Percentiles rank a stretch among this genome's conserved stretches.
Conservation (phyloP, 2,797 vertebrate species). For the Calcarius lapponicus region DNA sequence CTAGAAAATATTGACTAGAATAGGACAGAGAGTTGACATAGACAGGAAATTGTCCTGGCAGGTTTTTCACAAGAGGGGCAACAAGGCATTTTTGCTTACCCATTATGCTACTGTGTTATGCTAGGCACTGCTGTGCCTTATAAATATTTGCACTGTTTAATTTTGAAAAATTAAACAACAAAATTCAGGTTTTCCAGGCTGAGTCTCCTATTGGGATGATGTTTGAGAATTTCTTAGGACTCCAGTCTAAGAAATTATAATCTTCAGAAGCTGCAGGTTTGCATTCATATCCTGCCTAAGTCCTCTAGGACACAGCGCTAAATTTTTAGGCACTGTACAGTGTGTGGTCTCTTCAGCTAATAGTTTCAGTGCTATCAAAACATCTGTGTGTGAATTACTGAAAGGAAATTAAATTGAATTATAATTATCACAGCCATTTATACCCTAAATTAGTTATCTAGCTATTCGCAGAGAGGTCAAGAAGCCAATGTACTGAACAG, state of each 20-base stretch:
- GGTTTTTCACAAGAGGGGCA: neutral
- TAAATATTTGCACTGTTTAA: neutral
- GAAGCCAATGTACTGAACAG: conserved; percentile 24
- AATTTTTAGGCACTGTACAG: neutral
- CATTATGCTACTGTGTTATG: neutral
- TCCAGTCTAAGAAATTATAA: neutral
- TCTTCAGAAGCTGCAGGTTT: neutral
- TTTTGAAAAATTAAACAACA: neutral
- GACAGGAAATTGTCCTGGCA: neutral
- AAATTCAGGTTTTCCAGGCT: neutral
- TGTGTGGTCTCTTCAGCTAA: conserved; percentile 4
- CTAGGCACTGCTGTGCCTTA: neutral
- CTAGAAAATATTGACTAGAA: neutral
- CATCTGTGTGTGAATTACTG: conserved; percentile 19
- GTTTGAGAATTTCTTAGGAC: neutral
- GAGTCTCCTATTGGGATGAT: neutral
- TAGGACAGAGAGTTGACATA: neutral
- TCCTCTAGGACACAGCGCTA: neutral
- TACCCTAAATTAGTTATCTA: conserved; percentile 47
- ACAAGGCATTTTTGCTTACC: neutral
- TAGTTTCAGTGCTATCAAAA: conserved; percentile 25
- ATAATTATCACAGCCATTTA: conserved; percentile 52
- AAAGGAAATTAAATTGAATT: conserved; percentile 56
- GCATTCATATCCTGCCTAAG: neutral
- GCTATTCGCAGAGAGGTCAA: conserved; percentile 1